These are phyloP conservation scores for Xestia xanthographa DNA, from an alignment of 2,888 invertebrate species.

Conservation along the genomic window DNA sequence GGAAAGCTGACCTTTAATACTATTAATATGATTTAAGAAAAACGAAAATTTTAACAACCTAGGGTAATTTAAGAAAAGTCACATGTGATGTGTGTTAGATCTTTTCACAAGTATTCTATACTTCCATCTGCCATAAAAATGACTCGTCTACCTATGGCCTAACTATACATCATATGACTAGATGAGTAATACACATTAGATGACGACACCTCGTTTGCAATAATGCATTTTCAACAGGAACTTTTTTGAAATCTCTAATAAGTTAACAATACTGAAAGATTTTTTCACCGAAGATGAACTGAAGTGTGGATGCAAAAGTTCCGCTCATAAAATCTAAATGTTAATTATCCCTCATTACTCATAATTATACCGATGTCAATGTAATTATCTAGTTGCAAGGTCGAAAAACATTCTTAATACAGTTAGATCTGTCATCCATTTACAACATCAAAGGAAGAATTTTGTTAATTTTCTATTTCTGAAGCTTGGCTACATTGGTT, in stretches of 20 bases:
- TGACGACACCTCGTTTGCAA: neutral
- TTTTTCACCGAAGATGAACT: neutral
- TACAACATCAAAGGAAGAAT: slow-evolving; percentile 11
- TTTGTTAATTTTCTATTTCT: slow-evolving; percentile 9
- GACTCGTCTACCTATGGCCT: neutral
- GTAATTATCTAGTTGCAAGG: slow-evolving; percentile 43
- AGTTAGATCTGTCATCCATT: slow-evolving; percentile 10
- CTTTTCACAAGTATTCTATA: neutral
- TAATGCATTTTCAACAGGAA: neutral
- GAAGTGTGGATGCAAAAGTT: slow-evolving; percentile 15
- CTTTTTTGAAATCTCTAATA: neutral
- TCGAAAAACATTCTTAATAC: slow-evolving; percentile 37
- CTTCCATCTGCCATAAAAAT: neutral
- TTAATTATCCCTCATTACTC: slow-evolving; percentile 25
- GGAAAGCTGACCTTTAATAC: too few relatives aligned
- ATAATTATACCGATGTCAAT: slow-evolving; percentile 22
- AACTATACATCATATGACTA: neutral
- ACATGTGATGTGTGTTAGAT: neutral
- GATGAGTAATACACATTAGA: neutral
- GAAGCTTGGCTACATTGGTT: neutral
- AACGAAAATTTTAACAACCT: too few relatives aligned
- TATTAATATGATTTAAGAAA: too few relatives aligned
- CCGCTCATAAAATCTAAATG: slow-evolving; percentile 7
- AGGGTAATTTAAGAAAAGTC: too few relatives aligned
- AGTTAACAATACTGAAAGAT: neutral